Evolutionary conservation across 1,140 invertebrate species (phyloP).

Genomic region (Drosophila biarmipes): DNA sequence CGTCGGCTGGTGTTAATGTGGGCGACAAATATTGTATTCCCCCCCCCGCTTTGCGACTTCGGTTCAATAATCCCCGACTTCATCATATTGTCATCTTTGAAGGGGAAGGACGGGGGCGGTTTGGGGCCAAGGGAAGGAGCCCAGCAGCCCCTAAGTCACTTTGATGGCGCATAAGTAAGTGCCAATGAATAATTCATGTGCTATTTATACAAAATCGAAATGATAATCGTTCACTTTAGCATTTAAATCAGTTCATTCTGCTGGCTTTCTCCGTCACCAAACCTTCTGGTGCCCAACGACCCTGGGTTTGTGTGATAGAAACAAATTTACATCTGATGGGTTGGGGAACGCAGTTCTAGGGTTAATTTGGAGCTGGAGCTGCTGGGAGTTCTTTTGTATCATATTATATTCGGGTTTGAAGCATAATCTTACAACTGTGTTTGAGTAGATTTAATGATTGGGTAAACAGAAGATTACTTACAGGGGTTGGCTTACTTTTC

Average conservation of each 20-base stretch:
- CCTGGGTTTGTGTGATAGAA: not conserved
- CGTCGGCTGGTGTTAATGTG: constrained; percentile 54
- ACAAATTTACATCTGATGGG: constrained; percentile 23
- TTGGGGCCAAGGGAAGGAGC: not conserved
- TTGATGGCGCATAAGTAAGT: constrained; percentile 81
- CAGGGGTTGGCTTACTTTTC: too few species aligned
- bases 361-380: constrained; percentile 14
- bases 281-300: not conserved
- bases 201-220: constrained; percentile 82
- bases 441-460: not conserved
- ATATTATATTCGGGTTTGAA: not conserved
- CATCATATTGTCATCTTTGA: constrained; percentile 62
- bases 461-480: too few species aligned
- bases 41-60: constrained; percentile 17
- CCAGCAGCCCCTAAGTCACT: constrained; percentile 56
- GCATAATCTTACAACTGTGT: not conserved
- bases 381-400: not conserved
- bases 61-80: constrained; percentile 66
- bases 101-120: not conserved
- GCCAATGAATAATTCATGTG: constrained; percentile 75
- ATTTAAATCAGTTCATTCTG: constrained; percentile 71
- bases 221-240: constrained; percentile 81
- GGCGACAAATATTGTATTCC: constrained; percentile 56
- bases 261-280: not conserved
- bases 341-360: not conserved